phyloP scores from a whole-genome alignment of 2,797 vertebrate species.

The Philypnodon macrostomus region DNA sequence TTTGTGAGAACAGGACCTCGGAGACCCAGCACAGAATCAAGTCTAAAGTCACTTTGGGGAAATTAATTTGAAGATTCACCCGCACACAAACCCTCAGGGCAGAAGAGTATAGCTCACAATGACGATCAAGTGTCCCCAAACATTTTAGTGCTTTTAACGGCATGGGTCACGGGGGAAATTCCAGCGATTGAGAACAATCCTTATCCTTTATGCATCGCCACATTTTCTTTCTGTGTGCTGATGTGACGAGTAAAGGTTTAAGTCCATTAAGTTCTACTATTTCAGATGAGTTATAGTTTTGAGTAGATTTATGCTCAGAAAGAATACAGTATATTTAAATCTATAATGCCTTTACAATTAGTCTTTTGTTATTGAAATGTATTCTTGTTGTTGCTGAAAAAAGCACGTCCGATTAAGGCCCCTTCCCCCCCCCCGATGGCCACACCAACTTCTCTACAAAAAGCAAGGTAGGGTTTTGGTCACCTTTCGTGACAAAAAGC shows the following conservation, averaged over 20 bases:
- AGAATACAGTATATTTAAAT: too few species aligned
- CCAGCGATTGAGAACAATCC: slow-evolving; percentile 52
- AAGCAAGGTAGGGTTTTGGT: too few species aligned
- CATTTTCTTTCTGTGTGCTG: slow-evolving; percentile 47
- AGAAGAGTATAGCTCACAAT: slow-evolving; percentile 45
- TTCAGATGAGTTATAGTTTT: too few species aligned
- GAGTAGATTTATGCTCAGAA: too few species aligned
- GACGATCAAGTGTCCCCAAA: slow-evolving; percentile 57
- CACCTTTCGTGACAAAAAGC: too few species aligned
- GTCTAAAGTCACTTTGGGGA: slow-evolving; percentile 63
- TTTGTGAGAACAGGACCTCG: slow-evolving; percentile 39
- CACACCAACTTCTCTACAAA: too few species aligned
- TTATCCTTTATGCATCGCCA: slow-evolving; percentile 67
- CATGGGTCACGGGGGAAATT: slow-evolving; percentile 65
- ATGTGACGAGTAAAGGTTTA: slow-evolving; percentile 41
- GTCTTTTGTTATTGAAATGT: too few species aligned
- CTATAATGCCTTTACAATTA: too few species aligned
- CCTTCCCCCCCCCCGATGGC: too few species aligned
- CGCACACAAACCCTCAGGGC: slow-evolving; percentile 43
- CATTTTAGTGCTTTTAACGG: slow-evolving; percentile 66
- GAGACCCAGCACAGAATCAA: slow-evolving; percentile 49
- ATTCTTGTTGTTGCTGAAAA: too few species aligned
- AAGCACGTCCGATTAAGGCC: too few species aligned
- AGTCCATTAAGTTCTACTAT: slow-evolving; percentile 55
- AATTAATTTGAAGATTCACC: slow-evolving; percentile 59